Evolutionary conservation across 1,140 invertebrate species (phyloP).

Genomic region (Hycleus cichorii): DNA sequence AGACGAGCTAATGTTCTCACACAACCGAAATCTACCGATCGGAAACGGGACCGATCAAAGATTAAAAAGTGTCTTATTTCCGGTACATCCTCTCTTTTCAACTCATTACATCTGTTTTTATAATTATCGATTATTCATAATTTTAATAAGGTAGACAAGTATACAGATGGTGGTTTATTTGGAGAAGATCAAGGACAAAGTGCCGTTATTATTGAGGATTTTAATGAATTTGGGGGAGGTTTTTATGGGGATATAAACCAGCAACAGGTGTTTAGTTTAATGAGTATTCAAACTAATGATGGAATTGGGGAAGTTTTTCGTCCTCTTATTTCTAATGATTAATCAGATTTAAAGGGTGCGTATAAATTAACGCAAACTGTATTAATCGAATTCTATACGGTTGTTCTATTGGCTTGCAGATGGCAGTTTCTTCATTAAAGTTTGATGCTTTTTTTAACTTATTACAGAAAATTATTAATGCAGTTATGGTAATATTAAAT

Average conservation of each 20-base stretch:
- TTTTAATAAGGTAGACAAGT: background rate
- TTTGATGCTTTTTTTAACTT: too few relatives aligned
- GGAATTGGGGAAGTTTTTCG: too few relatives aligned
- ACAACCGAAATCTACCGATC: conserved; percentile 9
- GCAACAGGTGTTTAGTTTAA: conserved; percentile 2
- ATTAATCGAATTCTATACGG: too few relatives aligned
- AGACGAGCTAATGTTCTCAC: conserved; percentile 10
- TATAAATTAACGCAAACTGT: too few relatives aligned
- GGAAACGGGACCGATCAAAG: conserved; percentile 10
- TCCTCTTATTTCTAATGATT: too few relatives aligned
- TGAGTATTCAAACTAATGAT: background rate
- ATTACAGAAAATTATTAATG: too few relatives aligned
- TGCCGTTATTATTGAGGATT: background rate
- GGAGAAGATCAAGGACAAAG: conserved; percentile 4
- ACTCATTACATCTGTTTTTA: background rate
- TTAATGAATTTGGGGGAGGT: background rate
- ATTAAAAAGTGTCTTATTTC: background rate
- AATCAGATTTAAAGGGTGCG: too few relatives aligned
- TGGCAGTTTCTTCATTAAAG: too few relatives aligned
- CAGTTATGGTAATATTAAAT: too few relatives aligned
- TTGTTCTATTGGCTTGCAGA: too few relatives aligned
- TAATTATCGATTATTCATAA: background rate
- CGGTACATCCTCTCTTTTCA: background rate
- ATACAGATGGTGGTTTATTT: background rate
- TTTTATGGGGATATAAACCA: background rate